phyloP scores from a whole-genome alignment of 2,113 vertebrate genomes.

The Otis tarda region DNA sequence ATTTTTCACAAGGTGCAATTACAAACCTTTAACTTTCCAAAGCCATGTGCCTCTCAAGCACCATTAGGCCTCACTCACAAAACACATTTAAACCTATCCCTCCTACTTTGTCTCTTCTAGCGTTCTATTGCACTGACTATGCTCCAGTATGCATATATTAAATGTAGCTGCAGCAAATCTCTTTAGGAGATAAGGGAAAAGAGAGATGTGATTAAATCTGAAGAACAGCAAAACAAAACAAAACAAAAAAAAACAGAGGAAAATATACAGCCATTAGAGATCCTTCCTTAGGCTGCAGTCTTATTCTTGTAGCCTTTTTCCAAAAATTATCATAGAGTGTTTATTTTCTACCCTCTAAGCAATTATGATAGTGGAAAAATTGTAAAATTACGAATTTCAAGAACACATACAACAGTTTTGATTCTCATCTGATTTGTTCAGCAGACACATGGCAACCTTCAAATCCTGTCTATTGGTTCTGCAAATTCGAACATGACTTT shows the following conservation, averaged over 20 bases:
- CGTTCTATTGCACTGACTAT: background rate
- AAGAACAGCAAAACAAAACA: background rate
- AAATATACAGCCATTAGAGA: background rate
- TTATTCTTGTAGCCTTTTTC: background rate
- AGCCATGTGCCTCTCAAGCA: background rate
- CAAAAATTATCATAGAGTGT: background rate
- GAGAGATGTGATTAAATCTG: background rate
- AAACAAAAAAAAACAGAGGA: background rate
- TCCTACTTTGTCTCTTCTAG: background rate
- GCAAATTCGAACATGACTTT: background rate
- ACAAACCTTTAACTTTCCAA: background rate
- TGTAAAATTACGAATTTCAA: background rate
- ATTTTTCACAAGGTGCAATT: background rate
- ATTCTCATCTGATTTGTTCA: background rate
- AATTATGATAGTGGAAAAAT: background rate
- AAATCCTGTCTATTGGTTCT: background rate
- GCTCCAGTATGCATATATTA: background rate
- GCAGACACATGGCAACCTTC: background rate
- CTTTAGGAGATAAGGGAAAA: background rate
- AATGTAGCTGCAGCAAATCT: background rate
- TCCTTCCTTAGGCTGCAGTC: background rate
- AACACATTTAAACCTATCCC: background rate
- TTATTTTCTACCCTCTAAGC: background rate
- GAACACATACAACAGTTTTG: background rate
- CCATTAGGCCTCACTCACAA: background rate